These are phyloP conservation scores for Trachelus iudaicus DNA, from an alignment of 2,888 invertebrate genomes.

Conservation along the genomic window DNA sequence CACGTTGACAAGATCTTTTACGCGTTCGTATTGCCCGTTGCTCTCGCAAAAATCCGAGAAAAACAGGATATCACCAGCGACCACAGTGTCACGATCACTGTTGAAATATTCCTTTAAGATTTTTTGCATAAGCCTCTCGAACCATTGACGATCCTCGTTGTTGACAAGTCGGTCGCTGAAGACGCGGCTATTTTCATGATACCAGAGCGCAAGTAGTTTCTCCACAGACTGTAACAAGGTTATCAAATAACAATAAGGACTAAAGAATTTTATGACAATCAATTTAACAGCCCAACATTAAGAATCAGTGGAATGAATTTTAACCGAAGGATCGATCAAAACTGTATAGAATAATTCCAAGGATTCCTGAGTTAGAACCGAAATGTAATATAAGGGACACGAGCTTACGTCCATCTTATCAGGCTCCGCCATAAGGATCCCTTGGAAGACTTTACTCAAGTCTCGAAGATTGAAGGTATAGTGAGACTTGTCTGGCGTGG, in stretches of 20 bases:
- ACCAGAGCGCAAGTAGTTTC: conserved; percentile 83
- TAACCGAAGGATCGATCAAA: too few species aligned
- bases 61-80: conserved; percentile 70
- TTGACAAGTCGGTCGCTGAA: conserved; percentile 89
- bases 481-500: conserved; percentile 90
- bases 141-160: conserved; percentile 80
- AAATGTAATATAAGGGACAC: neutral
- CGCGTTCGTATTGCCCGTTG: conserved; percentile 72
- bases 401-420: conserved; percentile 70
- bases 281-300: neutral
- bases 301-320: neutral
- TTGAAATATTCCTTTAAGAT: conserved; percentile 72
- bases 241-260: neutral
- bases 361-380: too few species aligned
- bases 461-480: conserved; percentile 92
- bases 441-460: conserved; percentile 86
- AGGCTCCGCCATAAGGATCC: conserved; percentile 79
- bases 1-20: conserved; percentile 73
- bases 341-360: too few species aligned
- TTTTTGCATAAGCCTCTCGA: conserved; percentile 70
- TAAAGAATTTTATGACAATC: neutral
- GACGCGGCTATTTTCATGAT: conserved; percentile 88
- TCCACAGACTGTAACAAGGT: conserved; percentile 65
- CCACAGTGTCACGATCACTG: conserved; percentile 66
- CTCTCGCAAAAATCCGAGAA: conserved; percentile 77